Conservation (phyloP, 2,113 vertebrate species). For the Xiphorhynchus elegans region DNA sequence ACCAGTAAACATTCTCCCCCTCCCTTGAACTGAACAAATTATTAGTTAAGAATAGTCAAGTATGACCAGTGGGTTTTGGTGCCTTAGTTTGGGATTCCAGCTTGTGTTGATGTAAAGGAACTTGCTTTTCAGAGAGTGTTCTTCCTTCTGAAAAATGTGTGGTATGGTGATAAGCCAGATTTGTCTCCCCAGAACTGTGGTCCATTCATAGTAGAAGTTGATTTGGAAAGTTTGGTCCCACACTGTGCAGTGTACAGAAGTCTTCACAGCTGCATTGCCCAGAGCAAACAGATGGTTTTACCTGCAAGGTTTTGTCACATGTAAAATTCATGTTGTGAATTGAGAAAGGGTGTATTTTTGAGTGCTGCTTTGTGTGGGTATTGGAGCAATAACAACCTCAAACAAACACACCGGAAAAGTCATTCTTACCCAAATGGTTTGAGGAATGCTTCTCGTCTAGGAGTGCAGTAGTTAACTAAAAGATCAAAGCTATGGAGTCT, state of each 20-base stretch:
- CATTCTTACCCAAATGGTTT: not conserved
- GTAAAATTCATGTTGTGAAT: not conserved
- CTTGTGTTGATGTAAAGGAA: not conserved
- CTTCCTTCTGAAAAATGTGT: not conserved
- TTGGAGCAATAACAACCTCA: not conserved
- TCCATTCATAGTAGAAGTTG: not conserved
- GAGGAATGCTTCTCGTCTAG: not conserved
- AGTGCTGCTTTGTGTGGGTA: not conserved
- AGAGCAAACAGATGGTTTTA: slow-evolving; percentile 25
- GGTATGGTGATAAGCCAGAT: not conserved
- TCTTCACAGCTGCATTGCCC: slow-evolving; percentile 12
- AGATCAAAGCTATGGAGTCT: slow-evolving; percentile 20
- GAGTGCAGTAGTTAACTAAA: not conserved
- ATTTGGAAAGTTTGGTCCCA: not conserved
- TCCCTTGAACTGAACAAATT: not conserved
- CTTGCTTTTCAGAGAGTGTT: not conserved
- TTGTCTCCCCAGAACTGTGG: not conserved
- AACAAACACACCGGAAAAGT: slow-evolving; percentile 9
- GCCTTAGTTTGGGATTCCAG: not conserved
- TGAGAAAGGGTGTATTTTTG: not conserved
- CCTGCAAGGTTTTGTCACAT: not conserved
- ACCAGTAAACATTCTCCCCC: not conserved
- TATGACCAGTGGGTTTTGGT: not conserved
- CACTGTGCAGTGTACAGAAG: not conserved
- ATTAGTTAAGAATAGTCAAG: not conserved